Base-by-base conservation (phyloP, 2,888 invertebrate species). In the Silvanus unidentatus region DNA sequence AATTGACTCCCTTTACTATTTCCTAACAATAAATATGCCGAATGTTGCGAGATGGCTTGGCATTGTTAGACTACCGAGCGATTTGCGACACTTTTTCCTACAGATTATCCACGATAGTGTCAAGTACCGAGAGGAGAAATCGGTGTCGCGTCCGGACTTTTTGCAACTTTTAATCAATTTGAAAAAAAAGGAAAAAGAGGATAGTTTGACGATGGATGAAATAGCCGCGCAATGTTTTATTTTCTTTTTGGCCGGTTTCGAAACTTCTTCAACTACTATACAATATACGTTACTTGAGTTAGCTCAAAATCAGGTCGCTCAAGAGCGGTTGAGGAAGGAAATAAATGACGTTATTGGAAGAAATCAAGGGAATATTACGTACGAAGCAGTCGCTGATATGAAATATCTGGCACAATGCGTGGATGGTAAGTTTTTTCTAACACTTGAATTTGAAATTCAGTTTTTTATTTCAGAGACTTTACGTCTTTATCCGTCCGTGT, bases 201-300 rank as follows among this genome's bases (percentile, higher is more conserved):
- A 9, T 8, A 32, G 4, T 32, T 12, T 32, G 12, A 5, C 32
- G n/a, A 5, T 32, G 32, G n/a, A 12, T n/a, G 32, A 32, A 32
- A n/a, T 32, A 8, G 32, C 32, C 4, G 32, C 32, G 5, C 32
- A 32, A 9, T n/a, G 11, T n/a, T 32, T 11, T 32, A 32, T 80
- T 1, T 81, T 81, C 64, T 74, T 81, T 1, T 64, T 78, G 40
- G 81, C 78, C 40, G 81, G 80, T 0, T 81, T 76, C 55, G 81
- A 81, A 58, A 81, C 81, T 0, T 78, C 79, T 0, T 77, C 79
- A 41, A 77, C 77, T 0, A 69, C 73, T 8, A 63, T 76, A 57
- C 68, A 70, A 40, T 76, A 69, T 47, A 67, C 68, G 1, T 57
- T 76, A 8, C 75, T 69, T 49, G 74, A 75, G 52, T 53, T 79